Evolutionary conservation across 2,797 vertebrate genomes (phyloP).

Genomic region (Triplophysa yarkandensis): DNA sequence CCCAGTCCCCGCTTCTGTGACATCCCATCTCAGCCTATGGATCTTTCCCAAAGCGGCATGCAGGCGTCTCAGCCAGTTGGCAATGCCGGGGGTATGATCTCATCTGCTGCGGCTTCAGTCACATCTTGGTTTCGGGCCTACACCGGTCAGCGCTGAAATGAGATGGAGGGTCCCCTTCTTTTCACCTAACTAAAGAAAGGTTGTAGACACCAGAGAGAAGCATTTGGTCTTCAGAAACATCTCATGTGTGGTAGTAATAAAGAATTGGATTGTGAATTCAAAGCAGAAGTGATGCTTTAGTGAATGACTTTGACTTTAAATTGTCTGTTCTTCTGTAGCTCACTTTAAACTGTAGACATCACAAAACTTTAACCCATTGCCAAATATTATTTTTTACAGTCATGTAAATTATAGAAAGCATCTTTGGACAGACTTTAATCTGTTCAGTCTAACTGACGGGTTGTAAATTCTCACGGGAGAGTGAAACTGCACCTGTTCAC

Average conservation of each 20-base stretch:
- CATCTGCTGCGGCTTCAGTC: conserved; percentile 92
- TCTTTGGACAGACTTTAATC: neutral
- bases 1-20: conserved; percentile 96
- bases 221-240: conserved; percentile 19
- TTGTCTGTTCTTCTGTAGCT: conserved; percentile 43
- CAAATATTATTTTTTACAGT: conserved; percentile 13
- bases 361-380: conserved; percentile 10
- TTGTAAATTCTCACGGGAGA: conserved; percentile 1
- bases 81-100: conserved; percentile 92
- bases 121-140: conserved; percentile 94
- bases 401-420: neutral
- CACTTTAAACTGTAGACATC: conserved; percentile 30
- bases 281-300: conserved; percentile 12
- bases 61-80: conserved; percentile 88
- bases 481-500: conserved; percentile 41
- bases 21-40: conserved; percentile 93
- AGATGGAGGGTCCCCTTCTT: conserved; percentile 3
- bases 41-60: conserved; percentile 88
- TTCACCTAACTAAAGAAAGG: conserved; percentile 23
- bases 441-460: conserved; percentile 1
- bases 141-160: conserved; percentile 88
- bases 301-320: conserved; percentile 22
- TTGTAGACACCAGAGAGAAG: conserved; percentile 25
- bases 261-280: neutral
- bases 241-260: neutral